phyloP scores from a whole-genome alignment of 2,888 invertebrate species.

The Laspeyria flexula region DNA sequence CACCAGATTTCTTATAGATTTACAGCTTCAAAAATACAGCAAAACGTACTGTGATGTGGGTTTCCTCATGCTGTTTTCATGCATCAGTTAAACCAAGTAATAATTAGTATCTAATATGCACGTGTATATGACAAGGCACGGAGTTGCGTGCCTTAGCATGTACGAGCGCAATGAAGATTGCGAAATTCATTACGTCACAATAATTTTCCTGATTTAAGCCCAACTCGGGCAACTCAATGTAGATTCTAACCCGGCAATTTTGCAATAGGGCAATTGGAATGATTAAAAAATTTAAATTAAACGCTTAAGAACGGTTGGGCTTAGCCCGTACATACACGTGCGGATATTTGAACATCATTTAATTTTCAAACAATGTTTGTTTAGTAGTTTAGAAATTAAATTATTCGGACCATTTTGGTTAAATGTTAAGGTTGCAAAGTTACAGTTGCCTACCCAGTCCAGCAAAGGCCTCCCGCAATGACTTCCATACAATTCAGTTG shows the following conservation, averaged over 20 bases:
- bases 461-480: too few species aligned
- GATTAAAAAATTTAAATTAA: conserved; percentile 22
- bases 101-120: neutral
- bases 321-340: conserved; percentile 8
- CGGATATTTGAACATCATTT: neutral
- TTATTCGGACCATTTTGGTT: too few species aligned
- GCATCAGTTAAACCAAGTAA: neutral
- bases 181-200: conserved; percentile 21
- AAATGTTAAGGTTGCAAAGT: too few species aligned
- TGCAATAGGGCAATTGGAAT: conserved; percentile 27
- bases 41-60: neutral
- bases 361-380: too few species aligned
- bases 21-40: neutral
- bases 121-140: neutral
- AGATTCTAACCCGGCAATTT: conserved; percentile 23
- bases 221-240: conserved; percentile 29
- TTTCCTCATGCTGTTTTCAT: neutral
- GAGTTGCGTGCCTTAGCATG: conserved; percentile 1
- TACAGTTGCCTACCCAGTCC: too few species aligned
- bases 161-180: conserved; percentile 7
- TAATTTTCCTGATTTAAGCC: conserved; percentile 21
- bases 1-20: neutral
- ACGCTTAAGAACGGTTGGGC: conserved; percentile 5
- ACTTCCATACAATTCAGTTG: too few species aligned
- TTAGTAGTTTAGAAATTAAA: too few species aligned